phyloP scores from a whole-genome alignment of 92 coral and sea anemone genomes.

The Parazoanthus atlanticus region DNA sequence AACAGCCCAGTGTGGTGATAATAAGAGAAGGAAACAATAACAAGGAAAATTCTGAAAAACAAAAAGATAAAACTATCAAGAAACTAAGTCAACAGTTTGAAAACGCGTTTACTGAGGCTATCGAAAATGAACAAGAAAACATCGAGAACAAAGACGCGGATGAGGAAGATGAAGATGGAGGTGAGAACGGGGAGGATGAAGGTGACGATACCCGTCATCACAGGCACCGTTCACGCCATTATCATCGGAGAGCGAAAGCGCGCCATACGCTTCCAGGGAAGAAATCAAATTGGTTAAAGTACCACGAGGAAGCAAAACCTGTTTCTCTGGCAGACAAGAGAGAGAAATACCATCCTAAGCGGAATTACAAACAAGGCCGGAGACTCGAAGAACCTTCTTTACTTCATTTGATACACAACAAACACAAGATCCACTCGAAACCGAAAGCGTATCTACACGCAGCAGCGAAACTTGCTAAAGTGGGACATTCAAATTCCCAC shows the following conservation, averaged over 20 bases:
- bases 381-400: background rate
- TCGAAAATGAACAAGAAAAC: slow-evolving; percentile 50
- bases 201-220: background rate
- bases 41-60: background rate
- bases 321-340: background rate
- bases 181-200: background rate
- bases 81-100: slow-evolving; percentile 59
- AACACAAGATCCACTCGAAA: background rate
- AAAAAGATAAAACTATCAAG: slow-evolving; percentile 57
- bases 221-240: background rate
- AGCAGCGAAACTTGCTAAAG: background rate
- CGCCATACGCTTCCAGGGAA: slow-evolving; percentile 28
- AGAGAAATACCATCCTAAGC: background rate
- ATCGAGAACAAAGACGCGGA: slow-evolving; percentile 4
- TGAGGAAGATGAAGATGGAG: slow-evolving; percentile 2
- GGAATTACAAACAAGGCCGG: background rate
- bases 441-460: background rate
- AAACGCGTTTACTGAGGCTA: slow-evolving; percentile 66
- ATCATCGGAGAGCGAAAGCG: background rate
- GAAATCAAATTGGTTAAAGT: background rate
- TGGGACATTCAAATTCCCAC: background rate
- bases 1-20: slow-evolving; percentile 61
- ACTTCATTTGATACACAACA: background rate
- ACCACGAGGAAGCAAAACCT: background rate
- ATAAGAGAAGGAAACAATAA: slow-evolving; percentile 50